Percentiles rank a stretch among this genome's conserved stretches.
phyloP scores from a whole-genome alignment of 1,140 invertebrate genomes.

The Meloidogyne hapla region DNA sequence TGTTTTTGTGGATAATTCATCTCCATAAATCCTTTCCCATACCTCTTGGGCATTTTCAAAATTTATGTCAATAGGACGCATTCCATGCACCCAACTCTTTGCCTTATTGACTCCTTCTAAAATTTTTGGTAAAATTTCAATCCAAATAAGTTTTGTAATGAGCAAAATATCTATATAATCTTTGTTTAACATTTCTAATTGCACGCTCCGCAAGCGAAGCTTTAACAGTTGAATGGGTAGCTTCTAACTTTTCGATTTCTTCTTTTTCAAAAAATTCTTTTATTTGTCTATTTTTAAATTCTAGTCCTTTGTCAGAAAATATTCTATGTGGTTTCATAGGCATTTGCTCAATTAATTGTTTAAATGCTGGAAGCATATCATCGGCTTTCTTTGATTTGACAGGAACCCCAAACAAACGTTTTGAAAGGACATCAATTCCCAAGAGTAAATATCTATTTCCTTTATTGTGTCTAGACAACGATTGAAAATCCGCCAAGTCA shows the following conservation, averaged over 20 bases:
- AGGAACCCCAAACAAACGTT: not conserved
- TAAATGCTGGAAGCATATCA: conserved; percentile 31
- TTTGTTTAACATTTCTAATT: conserved; percentile 43
- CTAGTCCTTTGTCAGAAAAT: conserved; percentile 31
- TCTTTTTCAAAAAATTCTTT: conserved; percentile 39
- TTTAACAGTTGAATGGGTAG: conserved; percentile 16
- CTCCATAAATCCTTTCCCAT: conserved; percentile 19
- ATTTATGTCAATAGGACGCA: conserved; percentile 32
- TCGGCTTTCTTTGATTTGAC: not conserved
- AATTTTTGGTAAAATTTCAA: conserved; percentile 37
- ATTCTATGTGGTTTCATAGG: conserved; percentile 25
- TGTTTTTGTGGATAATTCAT: not conserved
- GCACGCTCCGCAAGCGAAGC: conserved; percentile 40
- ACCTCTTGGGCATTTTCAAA: conserved; percentile 9
- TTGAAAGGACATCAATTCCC: conserved; percentile 5
- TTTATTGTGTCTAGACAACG: not conserved
- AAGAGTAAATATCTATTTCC: conserved; percentile 9
- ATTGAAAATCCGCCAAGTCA: conserved; percentile 16
- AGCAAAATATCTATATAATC: conserved; percentile 43
- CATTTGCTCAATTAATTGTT: conserved; percentile 29
- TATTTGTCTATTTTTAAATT: conserved; percentile 31
- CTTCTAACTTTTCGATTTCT: conserved; percentile 21
- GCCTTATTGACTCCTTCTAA: conserved; percentile 36
- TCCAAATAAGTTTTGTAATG: conserved; percentile 31
- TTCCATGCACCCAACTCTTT: conserved; percentile 24